Percentiles rank a stretch among this genome's conserved stretches.
phyloP scores from a whole-genome alignment of 2,797 vertebrate species.

The Coregonus ussuriensis region DNA sequence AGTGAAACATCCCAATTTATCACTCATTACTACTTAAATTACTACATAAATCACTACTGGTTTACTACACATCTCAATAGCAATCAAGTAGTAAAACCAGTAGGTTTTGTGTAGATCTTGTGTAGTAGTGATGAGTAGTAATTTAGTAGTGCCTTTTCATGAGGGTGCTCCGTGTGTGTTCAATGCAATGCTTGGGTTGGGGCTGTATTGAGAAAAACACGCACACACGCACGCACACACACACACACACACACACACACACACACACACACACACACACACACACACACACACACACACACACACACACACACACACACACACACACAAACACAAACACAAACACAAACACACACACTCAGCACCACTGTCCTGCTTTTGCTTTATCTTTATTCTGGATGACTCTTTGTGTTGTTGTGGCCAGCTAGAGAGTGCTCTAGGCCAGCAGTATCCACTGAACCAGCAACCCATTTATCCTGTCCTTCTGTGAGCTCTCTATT shows the following conservation, averaged over 20 bases:
- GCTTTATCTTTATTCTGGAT: not conserved
- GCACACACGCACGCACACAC: too few relatives aligned
- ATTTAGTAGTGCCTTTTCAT: too few relatives aligned
- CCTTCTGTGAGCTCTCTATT: conserved; percentile 52
- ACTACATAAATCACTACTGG: too few relatives aligned
- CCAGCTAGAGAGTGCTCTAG: not conserved
- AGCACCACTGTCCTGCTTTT: not conserved
- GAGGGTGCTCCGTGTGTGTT: not conserved
- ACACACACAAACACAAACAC: not conserved
- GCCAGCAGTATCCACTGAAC: conserved; percentile 28
- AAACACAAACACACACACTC: not conserved
- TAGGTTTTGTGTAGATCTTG: too few relatives aligned
- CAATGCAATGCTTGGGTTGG: not conserved
- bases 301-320: not conserved
- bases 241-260: too few relatives aligned
- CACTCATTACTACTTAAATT: too few relatives aligned
- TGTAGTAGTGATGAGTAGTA: too few relatives aligned
- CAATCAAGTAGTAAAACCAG: too few relatives aligned
- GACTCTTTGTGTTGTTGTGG: not conserved
- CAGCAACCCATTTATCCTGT: conserved; percentile 2
- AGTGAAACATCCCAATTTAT: too few relatives aligned
- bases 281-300: too few relatives aligned
- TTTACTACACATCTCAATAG: too few relatives aligned
- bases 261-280: too few relatives aligned
- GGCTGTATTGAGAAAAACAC: conserved; percentile 5